Conservation (phyloP, 64 coral and sea anemone genomes). For the Cladopsammia gracilis region DNA sequence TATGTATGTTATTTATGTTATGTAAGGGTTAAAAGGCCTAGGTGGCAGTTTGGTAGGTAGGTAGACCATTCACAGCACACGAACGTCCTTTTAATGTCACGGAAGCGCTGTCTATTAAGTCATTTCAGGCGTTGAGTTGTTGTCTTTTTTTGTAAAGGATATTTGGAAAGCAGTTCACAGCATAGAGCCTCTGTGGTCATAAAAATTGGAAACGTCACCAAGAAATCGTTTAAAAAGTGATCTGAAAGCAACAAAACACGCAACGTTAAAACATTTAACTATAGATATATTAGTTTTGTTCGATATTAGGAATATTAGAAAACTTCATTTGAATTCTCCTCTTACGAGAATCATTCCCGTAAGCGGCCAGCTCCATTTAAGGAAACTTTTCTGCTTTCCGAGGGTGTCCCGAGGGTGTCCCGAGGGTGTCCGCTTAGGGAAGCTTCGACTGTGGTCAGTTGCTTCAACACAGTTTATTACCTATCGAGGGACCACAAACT, state of each 20-base stretch:
- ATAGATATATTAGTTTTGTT: background rate
- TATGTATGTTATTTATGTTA: too few relatives aligned
- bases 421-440: too few relatives aligned
- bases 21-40: too few relatives aligned
- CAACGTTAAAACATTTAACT: background rate
- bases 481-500: too few relatives aligned
- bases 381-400: too few relatives aligned
- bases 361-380: too few relatives aligned
- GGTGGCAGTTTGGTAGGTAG: background rate
- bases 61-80: background rate
- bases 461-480: too few relatives aligned
- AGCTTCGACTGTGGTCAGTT: too few relatives aligned
- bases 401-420: too few relatives aligned
- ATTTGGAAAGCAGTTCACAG: slow-evolving; percentile 80
- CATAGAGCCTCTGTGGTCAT: slow-evolving; percentile 85
- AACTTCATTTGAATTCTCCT: too few relatives aligned
- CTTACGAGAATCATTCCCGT: too few relatives aligned
- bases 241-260: slow-evolving; percentile 44
- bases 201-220: slow-evolving; percentile 77
- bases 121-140: background rate
- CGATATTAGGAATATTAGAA: too few relatives aligned
- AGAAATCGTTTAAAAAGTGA: slow-evolving; percentile 76
- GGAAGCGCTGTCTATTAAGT: background rate
- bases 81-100: background rate
- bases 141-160: slow-evolving; percentile 56